Evolutionary conservation across 2,797 vertebrate genomes (phyloP).

Genomic region (Lemur catta): DNA sequence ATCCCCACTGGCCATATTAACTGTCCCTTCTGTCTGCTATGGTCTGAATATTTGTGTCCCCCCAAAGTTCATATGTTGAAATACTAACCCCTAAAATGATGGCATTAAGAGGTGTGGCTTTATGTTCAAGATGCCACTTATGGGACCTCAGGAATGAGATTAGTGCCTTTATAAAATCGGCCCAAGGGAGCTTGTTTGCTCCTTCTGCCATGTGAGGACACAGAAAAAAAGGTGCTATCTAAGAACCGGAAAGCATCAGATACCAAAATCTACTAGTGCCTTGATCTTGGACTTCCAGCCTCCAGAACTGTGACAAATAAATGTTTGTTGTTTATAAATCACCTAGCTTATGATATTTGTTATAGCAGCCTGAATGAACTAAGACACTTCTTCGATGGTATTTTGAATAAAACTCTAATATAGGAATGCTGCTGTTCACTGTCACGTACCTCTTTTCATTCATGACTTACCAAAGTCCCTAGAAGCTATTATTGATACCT

Average conservation of each 20-base stretch:
- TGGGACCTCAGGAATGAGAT: not conserved
- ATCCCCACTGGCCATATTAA: not conserved
- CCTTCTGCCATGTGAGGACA: not conserved
- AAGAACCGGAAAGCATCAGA: not conserved
- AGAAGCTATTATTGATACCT: not conserved
- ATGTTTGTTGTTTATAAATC: not conserved
- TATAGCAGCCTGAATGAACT: not conserved
- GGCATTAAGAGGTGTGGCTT: not conserved
- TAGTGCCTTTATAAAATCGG: not conserved
- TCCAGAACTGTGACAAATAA: not conserved
- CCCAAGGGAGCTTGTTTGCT: not conserved
- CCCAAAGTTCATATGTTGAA: not conserved
- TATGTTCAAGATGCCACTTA: not conserved
- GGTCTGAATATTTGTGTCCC: not conserved
- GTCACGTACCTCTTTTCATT: rapidly evolving
- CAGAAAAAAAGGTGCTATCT: not conserved
- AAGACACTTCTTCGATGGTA: not conserved
- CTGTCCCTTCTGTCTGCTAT: not conserved
- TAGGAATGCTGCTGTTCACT: not conserved
- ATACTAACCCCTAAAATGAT: not conserved
- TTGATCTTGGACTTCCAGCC: not conserved
- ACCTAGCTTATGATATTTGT: not conserved
- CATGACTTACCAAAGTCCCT: not conserved
- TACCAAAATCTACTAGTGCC: not conserved
- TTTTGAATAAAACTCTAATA: not conserved